Evolutionary conservation across 2,113 vertebrate species (phyloP).

Genomic region (Oncorhynchus nerka): DNA sequence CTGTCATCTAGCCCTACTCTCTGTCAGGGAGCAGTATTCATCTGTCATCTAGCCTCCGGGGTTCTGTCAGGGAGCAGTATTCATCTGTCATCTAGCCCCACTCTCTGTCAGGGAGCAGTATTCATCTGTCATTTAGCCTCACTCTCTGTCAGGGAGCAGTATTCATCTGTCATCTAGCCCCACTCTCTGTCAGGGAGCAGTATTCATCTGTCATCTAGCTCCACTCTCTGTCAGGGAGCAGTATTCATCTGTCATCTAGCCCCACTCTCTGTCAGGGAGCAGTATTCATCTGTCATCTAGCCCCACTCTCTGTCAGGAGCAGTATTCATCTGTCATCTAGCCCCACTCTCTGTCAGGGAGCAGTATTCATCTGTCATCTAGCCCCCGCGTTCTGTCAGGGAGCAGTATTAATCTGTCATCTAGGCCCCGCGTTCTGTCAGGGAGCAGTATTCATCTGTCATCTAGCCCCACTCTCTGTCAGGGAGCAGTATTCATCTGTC

Average conservation of each 20-base stretch:
- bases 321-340: no score
- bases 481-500: no score
- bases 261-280: conserved; percentile 9
- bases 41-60: conserved; percentile 39
- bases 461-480: no score
- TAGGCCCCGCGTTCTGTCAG: neutral
- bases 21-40: neutral
- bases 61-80: no score
- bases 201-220: conserved; percentile 38
- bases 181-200: conserved; percentile 5
- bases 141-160: no score
- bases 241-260: no score
- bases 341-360: conserved; percentile 6
- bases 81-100: neutral
- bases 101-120: neutral
- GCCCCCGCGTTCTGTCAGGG: no score
- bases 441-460: conserved; percentile 38
- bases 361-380: conserved; percentile 39
- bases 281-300: conserved; percentile 39
- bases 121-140: conserved; percentile 38
- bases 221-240: no score
- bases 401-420: no score
- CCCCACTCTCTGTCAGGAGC: no score
- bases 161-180: no score
- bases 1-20: no score